These are phyloP conservation scores for Eulithis testata DNA, from an alignment of 2,888 invertebrate genomes.

Conservation along the genomic window DNA sequence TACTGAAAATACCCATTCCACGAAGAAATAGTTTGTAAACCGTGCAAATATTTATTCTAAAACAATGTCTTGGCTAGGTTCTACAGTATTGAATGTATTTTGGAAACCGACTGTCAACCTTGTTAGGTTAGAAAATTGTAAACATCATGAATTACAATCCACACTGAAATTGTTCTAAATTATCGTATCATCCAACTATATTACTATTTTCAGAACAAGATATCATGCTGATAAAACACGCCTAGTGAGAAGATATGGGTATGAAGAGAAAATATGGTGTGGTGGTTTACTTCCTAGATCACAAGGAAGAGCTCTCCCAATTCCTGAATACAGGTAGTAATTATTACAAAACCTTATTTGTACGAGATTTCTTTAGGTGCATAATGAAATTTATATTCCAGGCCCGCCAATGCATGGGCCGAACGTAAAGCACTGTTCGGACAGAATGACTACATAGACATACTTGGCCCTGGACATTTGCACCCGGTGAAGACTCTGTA, in stretches of 20 bases:
- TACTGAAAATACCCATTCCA: no score
- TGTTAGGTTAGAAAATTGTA: slow-evolving; percentile 65
- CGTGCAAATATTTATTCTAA: no score
- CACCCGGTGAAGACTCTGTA: slow-evolving; percentile 95
- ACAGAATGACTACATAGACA: slow-evolving; percentile 98
- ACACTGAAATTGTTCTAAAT: background rate
- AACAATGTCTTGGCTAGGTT: slow-evolving; percentile 67
- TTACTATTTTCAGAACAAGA: slow-evolving; percentile 67
- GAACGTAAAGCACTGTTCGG: slow-evolving; percentile 93
- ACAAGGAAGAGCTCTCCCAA: slow-evolving; percentile 81
- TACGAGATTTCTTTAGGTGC: background rate
- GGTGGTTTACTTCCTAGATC: slow-evolving; percentile 89
- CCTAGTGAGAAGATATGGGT: slow-evolving; percentile 88
- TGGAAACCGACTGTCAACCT: slow-evolving; percentile 71
- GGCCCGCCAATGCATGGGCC: slow-evolving; percentile 90
- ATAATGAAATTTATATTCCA: slow-evolving; percentile 50
- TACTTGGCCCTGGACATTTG: slow-evolving; percentile 92
- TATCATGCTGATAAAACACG: slow-evolving; percentile 87
- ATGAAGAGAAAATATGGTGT: slow-evolving; percentile 87
- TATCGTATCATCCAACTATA: slow-evolving; percentile 9
- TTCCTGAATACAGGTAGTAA: slow-evolving; percentile 88
- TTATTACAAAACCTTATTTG: background rate
- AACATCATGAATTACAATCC: background rate
- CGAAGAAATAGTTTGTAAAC: no score
- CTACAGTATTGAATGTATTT: slow-evolving; percentile 62